Evolutionary conservation across 2,113 vertebrate species (phyloP).

Genomic region (Hiodon tergisus): DNA sequence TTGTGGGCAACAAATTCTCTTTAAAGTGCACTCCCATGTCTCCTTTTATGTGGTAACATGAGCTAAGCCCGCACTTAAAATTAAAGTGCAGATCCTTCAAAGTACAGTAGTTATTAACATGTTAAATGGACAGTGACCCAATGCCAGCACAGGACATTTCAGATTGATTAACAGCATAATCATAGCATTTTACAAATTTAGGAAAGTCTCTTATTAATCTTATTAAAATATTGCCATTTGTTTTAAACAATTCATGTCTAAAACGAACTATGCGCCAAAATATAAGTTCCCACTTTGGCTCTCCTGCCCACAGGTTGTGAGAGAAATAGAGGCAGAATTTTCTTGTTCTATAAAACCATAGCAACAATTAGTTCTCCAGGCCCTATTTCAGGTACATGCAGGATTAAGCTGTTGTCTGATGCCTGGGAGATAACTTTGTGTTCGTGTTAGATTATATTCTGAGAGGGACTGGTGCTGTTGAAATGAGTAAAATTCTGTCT

Average conservation of each 20-base stretch:
- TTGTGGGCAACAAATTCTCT: too few relatives aligned
- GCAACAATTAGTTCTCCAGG: too few relatives aligned
- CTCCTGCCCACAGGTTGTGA: too few relatives aligned
- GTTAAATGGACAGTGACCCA: not conserved
- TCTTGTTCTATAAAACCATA: too few relatives aligned
- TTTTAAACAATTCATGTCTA: not conserved
- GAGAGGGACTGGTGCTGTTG: too few relatives aligned
- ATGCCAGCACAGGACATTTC: not conserved
- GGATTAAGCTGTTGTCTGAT: too few relatives aligned
- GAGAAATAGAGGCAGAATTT: too few relatives aligned
- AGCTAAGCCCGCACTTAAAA: not conserved
- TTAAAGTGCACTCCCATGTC: not conserved
- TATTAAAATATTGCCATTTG: slow-evolving; percentile 7
- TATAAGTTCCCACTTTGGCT: too few relatives aligned
- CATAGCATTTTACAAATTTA: not conserved
- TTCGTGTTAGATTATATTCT: too few relatives aligned
- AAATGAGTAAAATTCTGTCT: not conserved
- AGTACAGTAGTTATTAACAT: not conserved
- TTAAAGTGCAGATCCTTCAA: not conserved
- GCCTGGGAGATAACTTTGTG: too few relatives aligned
- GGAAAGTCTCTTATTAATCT: not conserved
- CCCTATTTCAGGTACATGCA: too few relatives aligned
- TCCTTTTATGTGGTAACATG: not conserved
- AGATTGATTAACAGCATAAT: not conserved
- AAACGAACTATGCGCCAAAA: too few relatives aligned